Conservation (phyloP, 2,113 vertebrate species). For the Chaetorhynchus papuensis region DNA sequence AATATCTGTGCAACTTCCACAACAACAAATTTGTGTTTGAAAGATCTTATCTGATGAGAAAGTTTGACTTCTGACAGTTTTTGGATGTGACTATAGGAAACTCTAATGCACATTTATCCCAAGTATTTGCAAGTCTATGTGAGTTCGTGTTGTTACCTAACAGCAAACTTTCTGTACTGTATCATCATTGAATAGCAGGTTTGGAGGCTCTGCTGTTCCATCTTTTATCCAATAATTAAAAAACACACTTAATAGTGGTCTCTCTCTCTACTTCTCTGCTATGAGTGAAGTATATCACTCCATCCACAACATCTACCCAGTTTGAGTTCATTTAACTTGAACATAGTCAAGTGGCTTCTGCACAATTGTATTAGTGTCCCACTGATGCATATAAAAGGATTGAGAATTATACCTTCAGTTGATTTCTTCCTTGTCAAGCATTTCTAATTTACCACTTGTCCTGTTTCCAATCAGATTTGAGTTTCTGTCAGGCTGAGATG, state of each 20-base stretch:
- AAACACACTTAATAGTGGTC: neutral
- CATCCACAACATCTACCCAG: neutral
- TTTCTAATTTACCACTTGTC: constrained; percentile 55
- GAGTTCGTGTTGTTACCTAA: neutral
- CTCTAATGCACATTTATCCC: neutral
- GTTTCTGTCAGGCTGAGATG: constrained; percentile 42
- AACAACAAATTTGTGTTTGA: neutral
- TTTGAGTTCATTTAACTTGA: constrained; percentile 2
- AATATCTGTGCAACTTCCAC: neutral
- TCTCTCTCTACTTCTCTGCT: neutral
- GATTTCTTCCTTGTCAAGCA: constrained; percentile 48
- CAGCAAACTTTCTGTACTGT: neutral
- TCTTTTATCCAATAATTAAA: neutral
- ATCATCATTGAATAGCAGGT: neutral
- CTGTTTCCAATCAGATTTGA: constrained; percentile 48
- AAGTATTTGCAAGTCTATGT: neutral
- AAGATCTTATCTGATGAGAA: neutral
- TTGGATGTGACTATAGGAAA: neutral
- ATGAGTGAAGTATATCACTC: neutral
- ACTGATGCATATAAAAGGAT: neutral
- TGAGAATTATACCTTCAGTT: constrained; percentile 37
- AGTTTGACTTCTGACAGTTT: neutral
- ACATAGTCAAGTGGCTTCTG: constrained; percentile 33
- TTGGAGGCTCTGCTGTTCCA: neutral
- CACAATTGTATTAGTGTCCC: constrained; percentile 37